These are phyloP conservation scores for Nilaparvata lugens DNA, from an alignment of 1,140 invertebrate genomes.

Conservation along the genomic window DNA sequence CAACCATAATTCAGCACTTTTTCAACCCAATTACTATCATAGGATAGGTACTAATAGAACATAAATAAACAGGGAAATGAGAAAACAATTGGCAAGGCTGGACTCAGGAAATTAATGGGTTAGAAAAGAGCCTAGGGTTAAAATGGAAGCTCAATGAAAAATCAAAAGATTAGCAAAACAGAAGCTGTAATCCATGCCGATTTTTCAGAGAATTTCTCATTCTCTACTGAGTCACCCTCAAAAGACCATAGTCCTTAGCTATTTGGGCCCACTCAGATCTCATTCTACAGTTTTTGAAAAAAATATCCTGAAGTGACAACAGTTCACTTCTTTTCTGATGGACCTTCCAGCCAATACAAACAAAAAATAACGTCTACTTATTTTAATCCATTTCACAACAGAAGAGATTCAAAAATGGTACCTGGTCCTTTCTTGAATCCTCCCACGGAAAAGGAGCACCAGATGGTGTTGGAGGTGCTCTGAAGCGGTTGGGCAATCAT, in stretches of 20 bases:
- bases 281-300: conserved; percentile 26
- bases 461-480: conserved; percentile 35
- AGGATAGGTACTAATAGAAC: too few species aligned
- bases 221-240: conserved; percentile 33
- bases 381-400: conserved; percentile 20
- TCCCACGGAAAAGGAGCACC: conserved; percentile 39
- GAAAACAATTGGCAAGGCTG: too few species aligned
- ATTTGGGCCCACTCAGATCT: conserved; percentile 33
- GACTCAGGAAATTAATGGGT: too few species aligned
- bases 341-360: conserved; percentile 21
- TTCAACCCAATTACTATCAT: too few species aligned
- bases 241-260: conserved; percentile 30
- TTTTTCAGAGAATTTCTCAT: conserved; percentile 34
- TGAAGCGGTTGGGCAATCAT: conserved; percentile 34
- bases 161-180: conserved; percentile 23
- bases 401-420: conserved; percentile 23
- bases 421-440: conserved; percentile 37
- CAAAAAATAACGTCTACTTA: conserved; percentile 14
- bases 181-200: conserved; percentile 30
- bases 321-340: conserved; percentile 23
- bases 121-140: too few species aligned
- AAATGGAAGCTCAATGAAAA: too few species aligned
- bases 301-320: conserved; percentile 15
- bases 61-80: too few species aligned
- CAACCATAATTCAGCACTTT: too few species aligned